A percentile compares a stretch with the other conserved stretches of the same genome.
Evolutionary conservation across 2,113 vertebrate genomes (phyloP).

Genomic region (Ceyx cyanopectus): DNA sequence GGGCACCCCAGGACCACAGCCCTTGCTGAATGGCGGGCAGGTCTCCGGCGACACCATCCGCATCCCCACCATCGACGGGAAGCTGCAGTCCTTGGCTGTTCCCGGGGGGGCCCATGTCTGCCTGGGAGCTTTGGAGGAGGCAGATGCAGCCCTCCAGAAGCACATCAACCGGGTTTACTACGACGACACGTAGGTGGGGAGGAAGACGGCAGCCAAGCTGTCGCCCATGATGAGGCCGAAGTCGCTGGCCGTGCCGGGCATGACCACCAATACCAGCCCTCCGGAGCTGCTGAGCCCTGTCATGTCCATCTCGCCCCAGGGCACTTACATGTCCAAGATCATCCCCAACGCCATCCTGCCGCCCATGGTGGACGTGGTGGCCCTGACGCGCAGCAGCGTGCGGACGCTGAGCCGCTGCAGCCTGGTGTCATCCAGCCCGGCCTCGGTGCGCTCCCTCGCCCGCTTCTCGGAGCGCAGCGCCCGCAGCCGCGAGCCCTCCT

Average conservation of each 20-base stretch:
- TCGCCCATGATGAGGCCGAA: conserved; percentile 83
- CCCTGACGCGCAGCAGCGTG: conserved; percentile 82
- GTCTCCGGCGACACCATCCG: conserved; percentile 62
- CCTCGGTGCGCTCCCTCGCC: conserved; percentile 80
- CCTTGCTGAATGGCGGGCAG: conserved; percentile 59
- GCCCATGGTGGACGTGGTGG: conserved; percentile 90
- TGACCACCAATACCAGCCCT: conserved; percentile 81
- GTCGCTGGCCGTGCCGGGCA: conserved; percentile 90
- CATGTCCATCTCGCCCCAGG: conserved; percentile 96
- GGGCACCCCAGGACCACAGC: conserved; percentile 32
- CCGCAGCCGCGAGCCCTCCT: conserved; percentile 74
- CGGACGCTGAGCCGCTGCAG: conserved; percentile 89
- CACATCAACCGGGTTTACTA: conserved; percentile 84
- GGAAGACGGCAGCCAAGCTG: conserved; percentile 73
- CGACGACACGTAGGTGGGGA: conserved; percentile 80
- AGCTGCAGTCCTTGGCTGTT: neutral
- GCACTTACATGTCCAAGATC: conserved; percentile 94
- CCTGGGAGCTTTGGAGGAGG: conserved; percentile 73
- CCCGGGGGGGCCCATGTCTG: conserved; percentile 78
- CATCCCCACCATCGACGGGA: conserved; percentile 89
- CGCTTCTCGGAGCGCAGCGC: conserved; percentile 70
- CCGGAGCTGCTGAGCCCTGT: conserved; percentile 88
- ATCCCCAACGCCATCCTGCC: conserved; percentile 95
- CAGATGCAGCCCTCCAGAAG: conserved; percentile 74
- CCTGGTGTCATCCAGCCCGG: conserved; percentile 86